Percentiles rank a stretch among this genome's conserved stretches.
Conservation (phyloP, 2,113 vertebrate species). For the Lonchura striata region DNA sequence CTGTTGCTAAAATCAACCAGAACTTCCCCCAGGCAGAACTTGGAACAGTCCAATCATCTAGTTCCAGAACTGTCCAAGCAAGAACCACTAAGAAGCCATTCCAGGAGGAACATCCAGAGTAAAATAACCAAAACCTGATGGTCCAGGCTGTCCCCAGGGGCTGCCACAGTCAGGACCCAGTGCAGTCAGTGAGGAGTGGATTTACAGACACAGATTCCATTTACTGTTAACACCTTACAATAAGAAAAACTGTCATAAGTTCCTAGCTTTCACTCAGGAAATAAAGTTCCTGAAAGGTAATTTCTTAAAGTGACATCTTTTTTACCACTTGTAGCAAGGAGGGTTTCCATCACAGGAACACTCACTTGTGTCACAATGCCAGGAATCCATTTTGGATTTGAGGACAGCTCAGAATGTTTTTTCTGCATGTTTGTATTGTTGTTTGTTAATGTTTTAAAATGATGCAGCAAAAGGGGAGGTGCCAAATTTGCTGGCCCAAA, state of each 20-base stretch:
- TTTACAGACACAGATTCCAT: background rate
- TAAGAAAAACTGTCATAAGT: background rate
- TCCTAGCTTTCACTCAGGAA: background rate
- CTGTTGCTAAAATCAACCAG: background rate
- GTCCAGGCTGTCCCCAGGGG: background rate
- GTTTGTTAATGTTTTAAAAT: background rate
- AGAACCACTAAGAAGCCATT: background rate
- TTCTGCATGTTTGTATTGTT: background rate
- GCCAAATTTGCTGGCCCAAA: background rate
- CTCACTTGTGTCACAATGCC: too few relatives aligned
- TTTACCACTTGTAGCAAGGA: background rate
- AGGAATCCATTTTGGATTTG: rapidly evolving
- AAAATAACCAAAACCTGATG: background rate
- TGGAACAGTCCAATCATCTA: background rate
- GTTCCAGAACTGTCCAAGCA: background rate
- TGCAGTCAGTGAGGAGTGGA: background rate
- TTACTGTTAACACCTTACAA: background rate
- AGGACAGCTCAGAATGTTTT: background rate
- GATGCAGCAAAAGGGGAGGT: background rate
- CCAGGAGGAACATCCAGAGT: background rate
- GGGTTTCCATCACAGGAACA: background rate
- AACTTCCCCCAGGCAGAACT: background rate
- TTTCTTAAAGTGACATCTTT: background rate
- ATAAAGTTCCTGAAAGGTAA: background rate
- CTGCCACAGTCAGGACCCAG: background rate